A percentile compares a stretch with the other conserved stretches of the same genome.
These are phyloP conservation scores for Escarpia spicata DNA, from an alignment of 2,888 invertebrate species.

Conservation along the genomic window DNA sequence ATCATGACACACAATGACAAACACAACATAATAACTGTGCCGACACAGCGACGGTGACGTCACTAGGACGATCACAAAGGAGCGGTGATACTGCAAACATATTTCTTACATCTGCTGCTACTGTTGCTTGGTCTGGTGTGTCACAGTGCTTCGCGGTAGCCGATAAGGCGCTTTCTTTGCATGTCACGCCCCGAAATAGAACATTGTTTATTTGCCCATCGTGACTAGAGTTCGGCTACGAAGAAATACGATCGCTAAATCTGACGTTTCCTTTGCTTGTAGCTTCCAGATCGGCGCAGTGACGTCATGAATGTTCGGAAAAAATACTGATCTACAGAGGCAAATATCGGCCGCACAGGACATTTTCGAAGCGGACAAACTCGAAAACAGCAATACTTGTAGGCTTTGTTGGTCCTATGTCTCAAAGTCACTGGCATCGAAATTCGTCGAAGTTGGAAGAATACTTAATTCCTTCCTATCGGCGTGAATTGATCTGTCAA, in stretches of 20 bases:
- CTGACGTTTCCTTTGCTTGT: neutral
- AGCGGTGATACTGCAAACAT: neutral
- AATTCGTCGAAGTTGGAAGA: neutral
- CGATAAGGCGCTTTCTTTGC: neutral
- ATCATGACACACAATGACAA: neutral
- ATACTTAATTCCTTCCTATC: neutral
- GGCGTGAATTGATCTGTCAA: neutral
- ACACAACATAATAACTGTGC: neutral
- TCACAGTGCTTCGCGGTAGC: neutral
- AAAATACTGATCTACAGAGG: neutral
- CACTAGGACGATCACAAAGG: neutral
- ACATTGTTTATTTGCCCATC: neutral
- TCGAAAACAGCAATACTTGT: neutral
- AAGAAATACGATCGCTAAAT: neutral
- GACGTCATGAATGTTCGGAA: neutral
- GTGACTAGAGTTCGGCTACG: neutral
- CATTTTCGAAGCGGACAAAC: neutral
- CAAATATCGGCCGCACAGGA: neutral
- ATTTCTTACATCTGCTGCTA: neutral
- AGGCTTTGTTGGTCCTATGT: neutral
- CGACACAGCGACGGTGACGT: neutral
- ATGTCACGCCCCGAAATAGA: neutral
- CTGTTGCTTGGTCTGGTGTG: neutral
- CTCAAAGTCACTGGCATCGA: neutral
- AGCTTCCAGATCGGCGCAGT: neutral